These are phyloP conservation scores for Xanthia icteritia DNA, from an alignment of 2,888 invertebrate genomes.

Conservation along the genomic window DNA sequence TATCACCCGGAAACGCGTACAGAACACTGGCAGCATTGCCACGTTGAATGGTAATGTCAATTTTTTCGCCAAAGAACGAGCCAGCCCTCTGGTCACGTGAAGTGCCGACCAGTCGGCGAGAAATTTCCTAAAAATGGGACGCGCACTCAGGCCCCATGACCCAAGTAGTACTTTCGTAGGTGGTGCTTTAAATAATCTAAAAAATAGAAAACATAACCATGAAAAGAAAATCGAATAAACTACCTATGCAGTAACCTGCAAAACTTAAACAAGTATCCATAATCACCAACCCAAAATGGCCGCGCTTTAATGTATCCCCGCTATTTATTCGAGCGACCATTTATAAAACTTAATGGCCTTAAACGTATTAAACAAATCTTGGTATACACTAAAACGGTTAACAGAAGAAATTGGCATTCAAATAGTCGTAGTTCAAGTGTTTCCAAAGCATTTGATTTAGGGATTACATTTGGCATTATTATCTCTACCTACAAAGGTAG, in stretches of 20 bases:
- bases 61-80: no score
- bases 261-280: slow-evolving; percentile 11
- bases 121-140: no score
- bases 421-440: background rate
- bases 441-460: background rate
- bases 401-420: background rate
- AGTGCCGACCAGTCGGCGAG: no score
- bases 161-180: no score
- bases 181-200: no score
- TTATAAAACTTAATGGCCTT: slow-evolving; percentile 27
- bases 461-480: background rate
- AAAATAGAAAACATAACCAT: no score
- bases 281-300: slow-evolving; percentile 23
- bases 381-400: background rate
- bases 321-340: slow-evolving; percentile 27
- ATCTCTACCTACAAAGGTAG: background rate
- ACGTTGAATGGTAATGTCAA: no score
- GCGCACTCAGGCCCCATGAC: no score
- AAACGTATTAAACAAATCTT: slow-evolving; percentile 11
- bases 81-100: no score
- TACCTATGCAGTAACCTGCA: background rate
- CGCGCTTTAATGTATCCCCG: slow-evolving; percentile 22
- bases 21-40: no score
- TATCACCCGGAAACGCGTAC: no score
- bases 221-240: background rate